Base-by-base conservation (phyloP, 2,113 vertebrate species). In the Atractosteus spatula region DNA sequence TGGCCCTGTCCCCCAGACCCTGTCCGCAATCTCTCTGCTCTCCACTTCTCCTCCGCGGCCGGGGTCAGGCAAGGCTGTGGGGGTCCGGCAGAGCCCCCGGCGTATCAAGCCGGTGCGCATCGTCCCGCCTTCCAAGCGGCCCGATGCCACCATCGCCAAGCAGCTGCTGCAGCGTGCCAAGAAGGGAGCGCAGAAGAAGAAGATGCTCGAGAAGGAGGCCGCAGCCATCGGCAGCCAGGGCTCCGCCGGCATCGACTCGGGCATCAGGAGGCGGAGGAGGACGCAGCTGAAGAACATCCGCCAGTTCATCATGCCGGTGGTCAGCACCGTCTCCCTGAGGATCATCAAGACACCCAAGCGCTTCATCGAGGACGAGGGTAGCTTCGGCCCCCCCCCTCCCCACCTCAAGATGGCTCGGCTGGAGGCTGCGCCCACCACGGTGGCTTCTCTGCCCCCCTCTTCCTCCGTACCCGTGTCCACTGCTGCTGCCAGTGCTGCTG, bases 241-340 rank as follows among this genome's bases (percentile, higher is more conserved):
- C 29, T 12, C 78, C 0, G 73, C 77, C 7, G 54, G 72, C 65
- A 74, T 83, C 63, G 91, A 70, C 86, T 92, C 67, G 83, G 96
- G 90, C 74, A 96, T 68, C 89, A 92, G 79, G 90, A 86, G 91
- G 62, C 92, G 94, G 75, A 94, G 93, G 70, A 93, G 97, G 80
- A 97, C 96, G 0, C 96, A 96, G 74, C 93, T 98, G n/a, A 99
- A 98, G 78, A 98, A 97, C 45, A 98, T 99, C 71, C 89, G 97
- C 0, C 97, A 99, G 90, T 99, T 99, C 82, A 98, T 99, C 73
- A 99, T 99, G 98, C 98, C 98, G 0, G 96, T 98, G 4, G 97
- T 99, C 74, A 99, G 98, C 10, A 96, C 97, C 0, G 96, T 99
- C 81, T 99, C 97, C 7, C 94, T 95, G 0, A 91, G 98, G 51